These are phyloP conservation scores for Rhagium mordax DNA, from an alignment of 2,888 invertebrate genomes.

Conservation along the genomic window DNA sequence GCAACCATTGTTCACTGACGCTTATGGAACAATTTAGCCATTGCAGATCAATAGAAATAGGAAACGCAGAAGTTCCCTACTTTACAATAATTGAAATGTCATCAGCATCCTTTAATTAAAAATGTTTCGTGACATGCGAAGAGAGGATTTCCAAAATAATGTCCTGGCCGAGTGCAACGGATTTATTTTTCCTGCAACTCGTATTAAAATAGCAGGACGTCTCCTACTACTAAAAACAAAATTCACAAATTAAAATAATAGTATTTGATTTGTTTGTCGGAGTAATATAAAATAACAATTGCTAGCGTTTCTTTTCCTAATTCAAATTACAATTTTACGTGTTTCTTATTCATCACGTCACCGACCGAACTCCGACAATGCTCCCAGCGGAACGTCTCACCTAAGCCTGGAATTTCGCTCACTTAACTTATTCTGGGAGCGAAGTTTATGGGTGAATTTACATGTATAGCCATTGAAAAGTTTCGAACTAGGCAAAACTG, in stretches of 20 bases:
- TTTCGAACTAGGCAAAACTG: not conserved
- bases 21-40: conserved; percentile 15
- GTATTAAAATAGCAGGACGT: too few relatives aligned
- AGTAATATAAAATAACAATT: too few relatives aligned
- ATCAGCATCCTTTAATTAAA: conserved; percentile 15
- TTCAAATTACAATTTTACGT: not conserved
- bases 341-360: not conserved
- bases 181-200: too few relatives aligned
- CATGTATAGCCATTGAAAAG: not conserved
- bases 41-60: conserved; percentile 24
- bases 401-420: not conserved
- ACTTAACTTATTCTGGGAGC: not conserved
- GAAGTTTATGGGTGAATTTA: not conserved
- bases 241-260: too few relatives aligned
- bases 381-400: not conserved
- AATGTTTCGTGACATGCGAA: conserved; percentile 5
- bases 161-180: too few relatives aligned
- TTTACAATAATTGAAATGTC: conserved; percentile 1
- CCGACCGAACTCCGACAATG: not conserved
- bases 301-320: too few relatives aligned
- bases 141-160: not conserved
- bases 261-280: too few relatives aligned
- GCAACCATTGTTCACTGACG: conserved; percentile 11
- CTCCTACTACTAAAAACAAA: too few relatives aligned
- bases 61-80: not conserved